phyloP scores from a whole-genome alignment of 2,888 invertebrate genomes.

The Mythimna ferrago region DNA sequence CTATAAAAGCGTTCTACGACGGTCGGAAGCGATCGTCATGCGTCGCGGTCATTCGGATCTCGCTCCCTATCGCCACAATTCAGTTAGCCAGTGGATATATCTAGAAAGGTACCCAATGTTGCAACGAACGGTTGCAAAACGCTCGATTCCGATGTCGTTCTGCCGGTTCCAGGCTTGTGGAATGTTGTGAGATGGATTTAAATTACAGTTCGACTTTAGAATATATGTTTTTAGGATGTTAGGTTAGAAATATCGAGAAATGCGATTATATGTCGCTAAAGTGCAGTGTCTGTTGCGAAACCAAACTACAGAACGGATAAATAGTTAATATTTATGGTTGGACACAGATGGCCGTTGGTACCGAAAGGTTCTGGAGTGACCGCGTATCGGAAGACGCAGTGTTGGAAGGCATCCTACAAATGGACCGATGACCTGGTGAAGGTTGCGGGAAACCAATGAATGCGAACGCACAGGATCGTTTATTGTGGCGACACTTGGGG shows the following conservation, averaged over 20 bases:
- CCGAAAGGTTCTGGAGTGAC: too few species aligned
- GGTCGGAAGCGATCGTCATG: slow-evolving; percentile 58
- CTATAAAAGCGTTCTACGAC: slow-evolving; percentile 23
- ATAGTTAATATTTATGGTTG: too few species aligned
- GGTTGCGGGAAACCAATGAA: too few species aligned
- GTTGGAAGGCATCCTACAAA: too few species aligned
- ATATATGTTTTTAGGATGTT: background rate
- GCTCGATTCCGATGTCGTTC: slow-evolving; percentile 53
- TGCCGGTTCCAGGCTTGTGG: slow-evolving; percentile 42
- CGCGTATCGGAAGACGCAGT: too few species aligned
- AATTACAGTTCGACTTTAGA: slow-evolving; percentile 4
- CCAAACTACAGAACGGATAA: too few species aligned
- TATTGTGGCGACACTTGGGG: too few species aligned
- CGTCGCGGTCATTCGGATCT: slow-evolving; percentile 63
- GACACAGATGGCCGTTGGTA: too few species aligned
- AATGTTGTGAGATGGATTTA: slow-evolving; percentile 37
- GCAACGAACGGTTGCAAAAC: slow-evolving; percentile 51
- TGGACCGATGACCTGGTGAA: too few species aligned
- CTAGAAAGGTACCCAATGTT: slow-evolving; percentile 59
- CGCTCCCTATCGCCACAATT: slow-evolving; percentile 50
- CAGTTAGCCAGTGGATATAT: slow-evolving; percentile 50
- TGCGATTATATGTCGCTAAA: background rate
- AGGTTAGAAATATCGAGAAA: background rate
- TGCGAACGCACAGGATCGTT: too few species aligned
- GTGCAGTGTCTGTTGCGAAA: background rate